Percentiles rank a stretch among this genome's conserved stretches.
These are phyloP conservation scores for Pseudopodoces humilis DNA, from an alignment of 2,113 vertebrate genomes.

Conservation along the genomic window DNA sequence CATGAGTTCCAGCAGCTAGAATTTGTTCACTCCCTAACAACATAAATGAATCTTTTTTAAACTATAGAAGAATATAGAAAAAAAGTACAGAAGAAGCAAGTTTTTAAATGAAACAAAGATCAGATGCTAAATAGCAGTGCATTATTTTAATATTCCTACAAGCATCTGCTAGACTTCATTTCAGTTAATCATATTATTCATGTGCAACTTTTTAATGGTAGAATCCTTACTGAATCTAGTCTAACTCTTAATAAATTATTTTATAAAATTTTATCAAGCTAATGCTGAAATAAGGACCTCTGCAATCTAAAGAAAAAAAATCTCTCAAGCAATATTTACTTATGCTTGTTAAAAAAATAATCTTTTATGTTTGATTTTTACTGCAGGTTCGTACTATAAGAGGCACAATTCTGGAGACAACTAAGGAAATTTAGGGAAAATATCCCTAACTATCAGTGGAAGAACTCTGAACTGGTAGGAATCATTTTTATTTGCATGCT, in stretches of 20 bases:
- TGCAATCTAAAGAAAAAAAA: neutral
- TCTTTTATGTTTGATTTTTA: neutral
- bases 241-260: neutral
- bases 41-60: accelerated
- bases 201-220: neutral
- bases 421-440: neutral
- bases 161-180: neutral
- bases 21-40: neutral
- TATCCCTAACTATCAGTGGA: neutral
- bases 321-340: neutral
- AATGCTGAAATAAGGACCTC: neutral
- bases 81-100: neutral
- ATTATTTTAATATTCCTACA: neutral
- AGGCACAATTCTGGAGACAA: neutral
- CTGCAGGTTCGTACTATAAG: neutral
- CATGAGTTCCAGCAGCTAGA: neutral
- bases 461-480: constrained; percentile 39
- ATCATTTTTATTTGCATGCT: neutral
- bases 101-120: neutral
- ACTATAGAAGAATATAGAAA: neutral
- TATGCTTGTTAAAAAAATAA: neutral
- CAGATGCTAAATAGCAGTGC: neutral
- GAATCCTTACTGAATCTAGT: neutral
- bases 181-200: neutral
- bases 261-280: neutral